These are phyloP conservation scores for Rhamnusium bicolor DNA, from an alignment of 2,888 invertebrate genomes.

Conservation along the genomic window DNA sequence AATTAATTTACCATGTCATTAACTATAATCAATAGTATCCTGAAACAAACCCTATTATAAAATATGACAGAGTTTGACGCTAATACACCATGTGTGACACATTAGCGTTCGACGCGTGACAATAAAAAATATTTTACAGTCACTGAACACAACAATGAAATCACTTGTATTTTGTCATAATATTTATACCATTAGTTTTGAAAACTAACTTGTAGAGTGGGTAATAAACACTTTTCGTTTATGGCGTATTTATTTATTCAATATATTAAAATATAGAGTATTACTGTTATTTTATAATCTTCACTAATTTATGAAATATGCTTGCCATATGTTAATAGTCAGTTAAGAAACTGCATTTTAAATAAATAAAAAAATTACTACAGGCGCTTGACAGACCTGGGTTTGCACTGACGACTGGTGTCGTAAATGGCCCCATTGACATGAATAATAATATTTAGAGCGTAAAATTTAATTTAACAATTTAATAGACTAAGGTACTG, in stretches of 20 bases:
- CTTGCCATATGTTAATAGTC: conserved; percentile 59
- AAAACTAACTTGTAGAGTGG: conserved; percentile 74
- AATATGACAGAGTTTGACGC: conserved; percentile 54
- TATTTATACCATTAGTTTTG: conserved; percentile 74
- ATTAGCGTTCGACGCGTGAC: conserved; percentile 58
- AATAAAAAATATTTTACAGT: conserved; percentile 65
- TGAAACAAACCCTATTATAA: conserved; percentile 57
- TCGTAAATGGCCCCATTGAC: no score
- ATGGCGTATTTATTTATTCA: conserved; percentile 77
- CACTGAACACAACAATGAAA: conserved; percentile 57
- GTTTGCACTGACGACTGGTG: neutral
- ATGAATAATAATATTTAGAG: no score
- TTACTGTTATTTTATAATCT: conserved; percentile 62
- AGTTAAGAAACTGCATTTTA: conserved; percentile 28
- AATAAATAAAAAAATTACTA: conserved; percentile 26
- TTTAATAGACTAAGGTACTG: no score
- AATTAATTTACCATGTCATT: conserved; percentile 65
- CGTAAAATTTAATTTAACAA: no score
- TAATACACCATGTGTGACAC: conserved; percentile 60
- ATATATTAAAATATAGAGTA: conserved; percentile 62
- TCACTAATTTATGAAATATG: conserved; percentile 60
- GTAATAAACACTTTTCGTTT: conserved; percentile 75
- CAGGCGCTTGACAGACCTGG: conserved; percentile 9
- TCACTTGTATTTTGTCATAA: conserved; percentile 73
- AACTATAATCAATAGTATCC: conserved; percentile 61